Base-by-base conservation (phyloP, 1,140 invertebrate genomes). In the Musca vetustissima region DNA sequence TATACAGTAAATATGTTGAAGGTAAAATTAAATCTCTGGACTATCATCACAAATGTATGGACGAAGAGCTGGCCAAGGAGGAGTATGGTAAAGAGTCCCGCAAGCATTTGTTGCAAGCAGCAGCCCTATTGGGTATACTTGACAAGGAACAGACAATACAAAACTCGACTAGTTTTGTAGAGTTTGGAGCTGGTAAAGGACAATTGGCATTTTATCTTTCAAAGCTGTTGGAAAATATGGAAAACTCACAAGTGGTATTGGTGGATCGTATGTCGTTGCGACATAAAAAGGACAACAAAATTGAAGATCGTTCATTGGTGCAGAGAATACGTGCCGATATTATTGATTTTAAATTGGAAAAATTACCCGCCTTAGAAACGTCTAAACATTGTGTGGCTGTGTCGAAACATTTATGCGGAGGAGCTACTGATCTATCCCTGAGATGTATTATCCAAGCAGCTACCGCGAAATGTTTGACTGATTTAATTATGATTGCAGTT, bases 121-220 rank as follows among this genome's bases (percentile, higher is more conserved):
- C 91, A 13, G 88, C 90, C 6, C 76, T 94, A 32, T 74, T 93
- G 22, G 87, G 85, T 2, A 83, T 92, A 52, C 81, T 92, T 17
- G 83, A 89, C 52, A 72, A 83, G 1, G 83, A 86, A 66, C 76
- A 84, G 15, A 82, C 93, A 53, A 73, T 91, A 1, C 69, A 73
- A 21, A 77, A 87, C 4, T 74, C 86, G 65, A 90, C 88, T 0
- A 91, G 90, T 78, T 94, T 88, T 76, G 88, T 95, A 65, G 94
- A 96, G 82, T 90, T 95, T 80, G 93, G 94, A 9, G 93, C 93
- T 24, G 93, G 94, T n/a, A 93, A 91, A 88, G 93, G 93, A 87
- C 83, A 76, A 66, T 25, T 94, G 19, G 91, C 90, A 15, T 92
- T 89, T 77, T 93, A 90, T 86, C 80, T 93, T 53, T 88, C 89